Base-by-base conservation (phyloP, 2,797 vertebrate species). In the Silurus aristotelis region DNA sequence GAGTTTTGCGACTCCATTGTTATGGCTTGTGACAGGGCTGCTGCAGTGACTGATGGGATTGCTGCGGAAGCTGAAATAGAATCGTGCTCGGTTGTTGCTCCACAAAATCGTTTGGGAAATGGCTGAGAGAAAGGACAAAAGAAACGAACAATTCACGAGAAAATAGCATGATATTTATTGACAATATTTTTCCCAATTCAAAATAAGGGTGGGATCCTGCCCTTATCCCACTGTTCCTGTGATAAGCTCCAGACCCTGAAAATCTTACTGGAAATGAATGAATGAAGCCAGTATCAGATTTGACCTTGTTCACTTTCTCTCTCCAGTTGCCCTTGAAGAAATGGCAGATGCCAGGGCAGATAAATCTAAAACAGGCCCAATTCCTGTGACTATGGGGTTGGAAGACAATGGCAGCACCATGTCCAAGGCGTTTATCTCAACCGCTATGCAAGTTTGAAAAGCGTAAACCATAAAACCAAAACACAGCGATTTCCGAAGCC, bases 31-130 rank as follows among this genome's bases (percentile, higher is more conserved):
- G 92, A 94, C 93, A 91, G 83, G 89, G 90, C 90, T 87, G 88
- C 90, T 88, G 78, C 91, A 13, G 83, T 83, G 86, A 90, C 91
- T 93, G 92, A 93, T 92, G 91, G 90, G 91, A 92, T 92, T 92
- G 89, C 90, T 91, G 84, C 88, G 63, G 90, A 88, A 87, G 84
- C 86, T 82, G 89, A 85, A 92, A 92, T 89, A 88, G 90, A 93
- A 94, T 93, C 92, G 92, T 92, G 89, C 88, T 91, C 89, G 52
- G 46, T 56, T 83, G 73, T 78, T 85, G 43, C 64, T 31, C 75
- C 14, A 13, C 8, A 52, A 52, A 52, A 52, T 52, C 1, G 55
- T 38, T 55, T 31, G 46, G 55, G 52, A 15, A 91, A 88, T 27
- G n/a, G 56, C 55, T 55, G 8, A 68, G 6, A 15, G 12, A n/a